Evolutionary conservation across 2,797 vertebrate species (phyloP), one percentile per base, ranked within the genome.

Genomic region (Tokudaia muenninki): DNA sequence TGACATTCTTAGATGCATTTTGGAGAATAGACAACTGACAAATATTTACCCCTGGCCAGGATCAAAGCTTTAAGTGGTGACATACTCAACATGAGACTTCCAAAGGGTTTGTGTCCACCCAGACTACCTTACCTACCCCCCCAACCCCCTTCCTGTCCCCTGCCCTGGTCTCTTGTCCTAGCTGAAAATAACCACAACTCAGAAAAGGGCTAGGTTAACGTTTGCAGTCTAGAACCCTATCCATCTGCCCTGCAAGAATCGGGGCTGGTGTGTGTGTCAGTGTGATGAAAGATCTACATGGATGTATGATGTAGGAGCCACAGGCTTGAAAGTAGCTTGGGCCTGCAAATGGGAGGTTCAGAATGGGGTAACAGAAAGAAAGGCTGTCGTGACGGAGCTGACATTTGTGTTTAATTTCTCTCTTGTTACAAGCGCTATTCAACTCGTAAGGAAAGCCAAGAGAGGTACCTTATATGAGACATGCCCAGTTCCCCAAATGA

Each of bases 341-440:
- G 72, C 52, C 21, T 3, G 67, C 41, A 77, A 61, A 95, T 19
- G 29, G 65, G 14, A 92, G 86, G 11, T 61, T 94, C 55, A 8
- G 78, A 75, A 87, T 82, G 22, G 19, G 21, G 57, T 34, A 0
- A 92, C 8, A 77, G 6, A 90, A 0, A 95, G 61, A 91, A 77
- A 84, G 61, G 41, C 87, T 98, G 97, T 93, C 14, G 7, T 65
- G 80, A 96, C 81, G 96, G 70, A 93, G 57, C 59, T 79, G 87
- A 98, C 97, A 97, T 97, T 98, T 98, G 96, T 97, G 90, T 97
- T 97, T 97, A 92, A 97, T 97, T 96, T 97, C 82, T 57, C 81
- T 97, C 83, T 93, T 96, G 70, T 95, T 95, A 77, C 52, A 96
- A 96, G 96, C 9, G 78, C 91, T 89, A 80, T 92, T 94, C 86